phyloP scores from a whole-genome alignment of 2,797 vertebrate species.

The Enteromius argenteus region DNA sequence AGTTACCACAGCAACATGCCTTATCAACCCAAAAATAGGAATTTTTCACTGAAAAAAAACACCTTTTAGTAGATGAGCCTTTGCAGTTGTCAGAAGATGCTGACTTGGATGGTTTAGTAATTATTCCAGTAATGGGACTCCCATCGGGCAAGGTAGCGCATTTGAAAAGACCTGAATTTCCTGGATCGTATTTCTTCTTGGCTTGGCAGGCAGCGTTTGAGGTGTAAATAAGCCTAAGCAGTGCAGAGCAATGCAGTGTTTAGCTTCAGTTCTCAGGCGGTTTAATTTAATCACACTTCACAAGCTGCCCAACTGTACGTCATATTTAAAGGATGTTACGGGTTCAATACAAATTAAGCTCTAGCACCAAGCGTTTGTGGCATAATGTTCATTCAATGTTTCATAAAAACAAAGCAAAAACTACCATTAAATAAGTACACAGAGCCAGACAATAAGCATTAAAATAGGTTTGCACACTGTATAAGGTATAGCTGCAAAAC shows the following conservation, averaged over 20 bases:
- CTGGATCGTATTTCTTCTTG: slow-evolving; percentile 12
- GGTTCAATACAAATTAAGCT: neutral
- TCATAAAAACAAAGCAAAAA: neutral
- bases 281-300: neutral
- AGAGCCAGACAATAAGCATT: neutral
- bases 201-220: slow-evolving; percentile 1
- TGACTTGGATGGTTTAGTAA: slow-evolving; percentile 23
- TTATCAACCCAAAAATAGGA: neutral
- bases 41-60: neutral
- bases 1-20: slow-evolving; percentile 7
- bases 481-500: neutral
- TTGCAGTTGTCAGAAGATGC: neutral
- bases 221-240: slow-evolving; percentile 20
- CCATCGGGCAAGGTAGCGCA: neutral
- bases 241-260: neutral
- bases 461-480: neutral
- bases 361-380: neutral
- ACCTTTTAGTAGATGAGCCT: neutral
- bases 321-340: neutral
- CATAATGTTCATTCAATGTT: neutral
- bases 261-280: neutral
- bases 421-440: neutral
- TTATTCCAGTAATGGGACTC: neutral
- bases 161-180: neutral
- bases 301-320: neutral